Base-by-base conservation (phyloP, 2,888 invertebrate species). In the Drosophila prostipennis region DNA sequence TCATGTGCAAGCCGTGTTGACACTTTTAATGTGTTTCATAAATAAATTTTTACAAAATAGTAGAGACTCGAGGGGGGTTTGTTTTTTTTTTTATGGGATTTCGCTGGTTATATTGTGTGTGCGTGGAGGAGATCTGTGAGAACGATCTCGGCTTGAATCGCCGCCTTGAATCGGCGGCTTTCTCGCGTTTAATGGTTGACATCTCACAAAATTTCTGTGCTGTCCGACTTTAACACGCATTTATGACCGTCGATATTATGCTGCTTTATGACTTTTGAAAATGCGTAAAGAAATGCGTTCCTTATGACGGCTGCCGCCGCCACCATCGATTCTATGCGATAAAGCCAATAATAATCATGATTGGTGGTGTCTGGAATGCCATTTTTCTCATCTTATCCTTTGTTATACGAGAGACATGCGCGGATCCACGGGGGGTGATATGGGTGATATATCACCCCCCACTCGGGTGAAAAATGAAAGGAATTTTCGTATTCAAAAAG, bases 11-110 rank as follows among this genome's bases (percentile, higher is more conserved):
- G 68, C 74, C 88, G 86, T 80, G 87, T 87, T 87, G 87, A 87
- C 87, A 87, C 87, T 88, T 89, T 89, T 87, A 89, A 89, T 89
- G 89, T 80, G 81, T 87, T 84, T 79, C 85, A 85, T 83, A 83
- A 87, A 83, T 86, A 78, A 77, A 83, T 73, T 79, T 79, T 82
- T 87, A 85, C 82, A 82, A 82, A 82, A 87, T 87, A 85, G 76
- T 19, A 84, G 64, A 77, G 46, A n/a, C 53, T 36, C 11, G 36
- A 34, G 37, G 6, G 13, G 6, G 23, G 42, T 11, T 2, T 23
- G 29, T 19, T 32, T 54, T 34, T 11, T 32, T 36, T 40, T 52
- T 54, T 34, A 42, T 52, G 51, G 54, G 32, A 68, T 63, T n/a
- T 45, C 7, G 4, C 19, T 16, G 26, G 26, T 23, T 34, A 32